phyloP scores from a whole-genome alignment of 2,113 vertebrate genomes.

The Ptychochromis oligacanthus region DNA sequence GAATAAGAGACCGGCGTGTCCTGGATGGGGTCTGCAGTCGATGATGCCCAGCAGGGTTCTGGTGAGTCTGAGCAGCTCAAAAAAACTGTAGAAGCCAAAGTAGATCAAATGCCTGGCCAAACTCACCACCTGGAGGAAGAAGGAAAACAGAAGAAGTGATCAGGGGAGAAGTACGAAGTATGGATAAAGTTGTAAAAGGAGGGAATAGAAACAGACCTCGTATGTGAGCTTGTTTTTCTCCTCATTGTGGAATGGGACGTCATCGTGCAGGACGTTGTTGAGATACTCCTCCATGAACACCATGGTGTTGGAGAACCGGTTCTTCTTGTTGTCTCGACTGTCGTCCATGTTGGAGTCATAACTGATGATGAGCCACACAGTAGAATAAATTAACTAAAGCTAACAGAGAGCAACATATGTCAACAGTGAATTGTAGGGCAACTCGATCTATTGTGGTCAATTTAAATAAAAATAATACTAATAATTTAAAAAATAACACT shows the following conservation, averaged over 20 bases:
- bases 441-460: background rate
- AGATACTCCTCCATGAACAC: slow-evolving; percentile 98
- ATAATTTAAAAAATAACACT: background rate
- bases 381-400: background rate
- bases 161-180: background rate
- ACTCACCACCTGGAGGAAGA: slow-evolving; percentile 88
- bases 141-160: background rate
- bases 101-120: slow-evolving; percentile 97
- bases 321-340: slow-evolving; percentile 95
- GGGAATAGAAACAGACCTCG: slow-evolving; percentile 79
- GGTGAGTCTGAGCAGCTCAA: slow-evolving; percentile 92
- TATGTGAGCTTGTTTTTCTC: slow-evolving; percentile 99
- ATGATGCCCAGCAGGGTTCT: slow-evolving; percentile 95
- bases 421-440: background rate
- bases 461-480: too few relatives aligned
- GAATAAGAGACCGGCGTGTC: slow-evolving; percentile 72
- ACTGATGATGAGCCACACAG: slow-evolving; percentile 68
- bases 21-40: slow-evolving; percentile 89
- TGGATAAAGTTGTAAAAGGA: accelerated
- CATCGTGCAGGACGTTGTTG: slow-evolving; percentile 93
- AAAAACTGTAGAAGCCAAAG: slow-evolving; percentile 99
- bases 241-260: slow-evolving; percentile 91
- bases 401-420: background rate
- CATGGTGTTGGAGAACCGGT: slow-evolving; percentile 96
- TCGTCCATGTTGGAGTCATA: slow-evolving; percentile 96